Base-by-base conservation (phyloP, 1,140 invertebrate genomes). In the Apis florea region DNA sequence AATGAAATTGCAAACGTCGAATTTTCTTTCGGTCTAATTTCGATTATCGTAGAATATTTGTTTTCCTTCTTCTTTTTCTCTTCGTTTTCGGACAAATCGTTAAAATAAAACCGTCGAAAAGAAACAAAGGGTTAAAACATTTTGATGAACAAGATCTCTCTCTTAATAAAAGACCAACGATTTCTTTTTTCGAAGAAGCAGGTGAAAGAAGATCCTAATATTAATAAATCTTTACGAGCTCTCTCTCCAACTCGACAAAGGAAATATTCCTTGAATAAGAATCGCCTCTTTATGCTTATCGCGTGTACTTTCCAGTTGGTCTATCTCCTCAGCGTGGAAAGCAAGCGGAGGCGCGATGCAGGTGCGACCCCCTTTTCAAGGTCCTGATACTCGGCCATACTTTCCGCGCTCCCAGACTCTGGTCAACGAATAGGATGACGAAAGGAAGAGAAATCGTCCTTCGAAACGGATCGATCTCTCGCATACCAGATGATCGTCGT, bases 341-440 rank as follows among this genome's bases (percentile, higher is more conserved):
- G 64, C 24, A 49, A 1, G 24, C 47, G 12, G 59, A 79, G 79
- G 49, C 82, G 40, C 53, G 70, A 67, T 19, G 85, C 91, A 92
- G 90, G 89, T 91, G 90, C 85, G 88, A 90, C 87, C 89, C 86
- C 86, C 81, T 91, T 92, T 87, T 66, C 72, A 71, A 81, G 80
- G 80, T 87, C 83, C 71, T 61, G 61, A 51, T 77, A 70, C 31
- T 40, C 31, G 31, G 6, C 31, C n/a, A n/a, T n/a, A 5, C 31
- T 40, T 73, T 81, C 71, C 82, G 49, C 58, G 70, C 61, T 19
- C 59, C n/a, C 74, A 66, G 71, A 61, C 64, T 84, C 59, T 59
- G 61, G 24, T 78, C 24, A 47, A n/a, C 4, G 5, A 40, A 40
- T 40, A 71, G 79, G 79, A 79, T 66, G 70, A 85, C 63, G 63